Conservation (phyloP, 2,113 vertebrate genomes). For the Platanista minor region DNA sequence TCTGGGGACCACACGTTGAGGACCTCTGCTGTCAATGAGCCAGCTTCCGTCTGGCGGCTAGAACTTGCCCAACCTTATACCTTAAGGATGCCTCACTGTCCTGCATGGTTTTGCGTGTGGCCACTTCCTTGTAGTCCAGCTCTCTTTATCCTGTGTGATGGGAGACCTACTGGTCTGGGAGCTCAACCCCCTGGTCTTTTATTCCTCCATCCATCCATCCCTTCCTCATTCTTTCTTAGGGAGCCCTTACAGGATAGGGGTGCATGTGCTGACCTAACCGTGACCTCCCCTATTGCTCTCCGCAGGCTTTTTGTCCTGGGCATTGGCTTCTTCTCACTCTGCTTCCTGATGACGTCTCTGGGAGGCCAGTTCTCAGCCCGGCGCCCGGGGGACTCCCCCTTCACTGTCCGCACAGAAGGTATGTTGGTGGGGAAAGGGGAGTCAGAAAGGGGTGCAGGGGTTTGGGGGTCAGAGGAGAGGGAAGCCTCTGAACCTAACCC, state of each 20-base stretch:
- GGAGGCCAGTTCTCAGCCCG: conserved; percentile 95
- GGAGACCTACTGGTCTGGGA: neutral
- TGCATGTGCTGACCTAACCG: neutral
- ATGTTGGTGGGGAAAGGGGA: conserved; percentile 25
- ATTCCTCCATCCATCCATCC: neutral
- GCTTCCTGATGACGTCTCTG: conserved; percentile 97
- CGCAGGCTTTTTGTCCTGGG: conserved; percentile 95
- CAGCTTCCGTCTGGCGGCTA: neutral
- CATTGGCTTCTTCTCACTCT: conserved; percentile 97
- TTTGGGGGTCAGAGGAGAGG: neutral
- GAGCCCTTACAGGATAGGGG: neutral
- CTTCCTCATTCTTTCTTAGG: fast-evolving
- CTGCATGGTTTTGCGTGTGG: fast-evolving
- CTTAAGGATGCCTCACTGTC: neutral
- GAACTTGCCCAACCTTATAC: too few species aligned
- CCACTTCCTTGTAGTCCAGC: too few species aligned
- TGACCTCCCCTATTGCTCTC: neutral
- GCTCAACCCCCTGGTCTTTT: neutral
- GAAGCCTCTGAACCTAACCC: neutral
- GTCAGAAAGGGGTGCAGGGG: too few species aligned
- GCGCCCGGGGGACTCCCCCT: conserved; percentile 92
- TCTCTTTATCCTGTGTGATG: neutral
- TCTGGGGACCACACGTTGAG: neutral
- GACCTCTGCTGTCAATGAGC: neutral
- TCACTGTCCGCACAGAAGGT: conserved; percentile 96